These are phyloP conservation scores for Solen grandis DNA, from an alignment of 1,140 invertebrate species.

Conservation along the genomic window DNA sequence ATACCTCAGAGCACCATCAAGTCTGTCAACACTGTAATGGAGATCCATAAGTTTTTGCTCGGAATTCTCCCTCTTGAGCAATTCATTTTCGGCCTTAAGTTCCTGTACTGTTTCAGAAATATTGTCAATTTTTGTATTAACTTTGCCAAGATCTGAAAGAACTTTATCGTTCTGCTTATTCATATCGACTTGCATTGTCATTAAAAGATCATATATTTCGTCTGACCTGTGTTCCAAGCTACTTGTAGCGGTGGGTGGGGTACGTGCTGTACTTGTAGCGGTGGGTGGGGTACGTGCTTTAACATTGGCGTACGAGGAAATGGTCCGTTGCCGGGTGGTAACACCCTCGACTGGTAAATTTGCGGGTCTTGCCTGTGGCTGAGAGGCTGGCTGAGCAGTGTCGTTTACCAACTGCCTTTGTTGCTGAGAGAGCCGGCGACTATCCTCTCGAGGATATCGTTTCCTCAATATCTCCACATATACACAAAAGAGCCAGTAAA, in stretches of 20 bases:
- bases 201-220: neutral
- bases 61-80: neutral
- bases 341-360: neutral
- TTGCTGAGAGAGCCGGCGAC: neutral
- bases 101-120: neutral
- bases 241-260: neutral
- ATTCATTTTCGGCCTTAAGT: neutral
- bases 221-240: neutral
- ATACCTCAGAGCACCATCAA: neutral
- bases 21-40: neutral
- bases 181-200: neutral
- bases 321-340: neutral
- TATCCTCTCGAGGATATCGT: neutral
- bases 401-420: neutral
- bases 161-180: neutral
- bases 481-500: neutral
- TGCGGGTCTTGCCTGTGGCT: neutral
- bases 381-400: neutral
- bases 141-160: neutral
- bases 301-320: too few relatives aligned
- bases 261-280: too few relatives aligned
- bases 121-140: neutral
- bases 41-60: neutral
- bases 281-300: too few relatives aligned
- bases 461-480: neutral